Percentiles rank a stretch among this genome's conserved stretches.
These are phyloP conservation scores for Drosophila tristis DNA, from an alignment of 1,140 invertebrate genomes.

Conservation along the genomic window DNA sequence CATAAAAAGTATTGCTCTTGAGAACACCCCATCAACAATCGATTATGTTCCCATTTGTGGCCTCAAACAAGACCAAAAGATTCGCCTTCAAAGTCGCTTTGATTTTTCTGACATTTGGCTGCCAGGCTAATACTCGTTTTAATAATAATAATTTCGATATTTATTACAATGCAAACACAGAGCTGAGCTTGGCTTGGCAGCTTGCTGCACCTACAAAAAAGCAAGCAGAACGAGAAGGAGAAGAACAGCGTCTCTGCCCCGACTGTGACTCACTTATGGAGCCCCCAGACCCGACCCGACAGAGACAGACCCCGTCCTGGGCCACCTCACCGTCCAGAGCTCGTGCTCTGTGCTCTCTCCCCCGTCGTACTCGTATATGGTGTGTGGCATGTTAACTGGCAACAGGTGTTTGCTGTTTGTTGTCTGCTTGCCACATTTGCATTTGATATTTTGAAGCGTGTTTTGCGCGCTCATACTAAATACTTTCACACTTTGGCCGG, in stretches of 20 bases:
- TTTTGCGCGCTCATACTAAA: constrained; percentile 66
- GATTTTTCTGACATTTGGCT: constrained; percentile 38
- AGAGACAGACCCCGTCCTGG: constrained; percentile 23
- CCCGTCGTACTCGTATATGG: not conserved
- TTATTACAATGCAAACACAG: constrained; percentile 39
- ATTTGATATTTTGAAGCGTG: constrained; percentile 59
- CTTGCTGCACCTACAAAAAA: constrained; percentile 49
- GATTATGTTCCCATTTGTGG: not conserved
- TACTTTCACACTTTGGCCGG: constrained; percentile 70
- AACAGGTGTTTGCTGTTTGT: constrained; percentile 66
- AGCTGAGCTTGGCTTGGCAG: constrained; percentile 10
- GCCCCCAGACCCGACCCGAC: constrained; percentile 8
- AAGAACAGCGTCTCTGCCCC: constrained; percentile 17
- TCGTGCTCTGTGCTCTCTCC: constrained; percentile 6
- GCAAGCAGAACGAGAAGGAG: constrained; percentile 12
- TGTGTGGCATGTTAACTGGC: constrained; percentile 56
- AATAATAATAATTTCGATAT: constrained; percentile 56
- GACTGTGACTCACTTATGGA: too few species aligned
- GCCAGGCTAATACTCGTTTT: constrained; percentile 31
- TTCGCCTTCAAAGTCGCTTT: constrained; percentile 27
- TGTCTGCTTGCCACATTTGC: constrained; percentile 63
- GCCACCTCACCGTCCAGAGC: constrained; percentile 21
- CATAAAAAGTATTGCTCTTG: too few species aligned
- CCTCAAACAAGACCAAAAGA: constrained; percentile 18
- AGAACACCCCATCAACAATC: too few species aligned